Evolutionary conservation across 1,140 invertebrate genomes (phyloP), one percentile per base, ranked within the genome.

Genomic region (Halyomorpha halys): DNA sequence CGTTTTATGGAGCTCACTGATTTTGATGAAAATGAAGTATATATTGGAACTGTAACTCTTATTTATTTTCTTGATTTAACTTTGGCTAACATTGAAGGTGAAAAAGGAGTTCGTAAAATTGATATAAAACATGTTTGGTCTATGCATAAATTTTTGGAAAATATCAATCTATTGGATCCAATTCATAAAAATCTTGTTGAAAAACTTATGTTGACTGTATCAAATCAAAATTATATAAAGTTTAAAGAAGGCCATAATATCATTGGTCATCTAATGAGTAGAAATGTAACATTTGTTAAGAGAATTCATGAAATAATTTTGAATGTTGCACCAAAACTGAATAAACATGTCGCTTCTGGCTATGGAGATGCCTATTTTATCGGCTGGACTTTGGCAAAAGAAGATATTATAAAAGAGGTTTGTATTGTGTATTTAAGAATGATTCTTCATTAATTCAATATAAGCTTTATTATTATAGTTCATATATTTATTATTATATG

Each of bases 291-390:
- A 16, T 44, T 67, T 4, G 30, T 60, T 13, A 65, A 61, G 60
- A 63, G 30, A 13, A 45, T 68, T 45, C 65, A 68, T 19, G 30
- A 60, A 39, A 34, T 56, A 4, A 61, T 68, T 18, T 62, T 62
- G 53, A 45, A 64, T 15, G 39, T 23, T 49, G 21, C 66, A 14
- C 53, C 64, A 39, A 53, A 63, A 19, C 30, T 61, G 16, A 62
- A 19, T 21, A 61, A 64, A 53, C 23, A n/a, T 15, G 45, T 64
- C 30, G 67, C 67, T 65, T 5, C n/a, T 18, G 47, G 21, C 15
- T 67, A 67, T 59, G 67, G 67, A 30, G 66, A 67, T 49, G 47
- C 64, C 25, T 67, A 63, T 39, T 65, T 59, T 56, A 49, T 34
- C 15, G 63, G 63, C 21, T 68, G 67, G 67, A 62, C 44, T 18